Evolutionary conservation across 1,140 invertebrate species (phyloP), one percentile per base, ranked within the genome.

Genomic region (Microplitis mediator): DNA sequence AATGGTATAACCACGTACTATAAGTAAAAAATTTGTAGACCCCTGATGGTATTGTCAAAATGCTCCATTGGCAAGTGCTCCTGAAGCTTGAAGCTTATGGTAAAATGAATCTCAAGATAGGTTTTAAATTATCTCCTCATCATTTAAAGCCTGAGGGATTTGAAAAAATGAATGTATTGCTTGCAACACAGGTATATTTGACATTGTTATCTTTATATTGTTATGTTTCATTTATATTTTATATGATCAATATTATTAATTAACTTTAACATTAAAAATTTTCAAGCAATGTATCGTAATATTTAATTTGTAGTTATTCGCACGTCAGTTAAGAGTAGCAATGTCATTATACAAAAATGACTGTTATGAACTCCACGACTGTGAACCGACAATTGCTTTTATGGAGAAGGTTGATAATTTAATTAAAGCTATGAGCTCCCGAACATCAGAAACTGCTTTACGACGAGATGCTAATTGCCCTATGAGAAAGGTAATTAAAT

Each of bases 181-280:
- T 72, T n/a, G 74, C 69, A 35, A 68, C 56, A 35, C 16, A 75
- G 52, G 69, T 72, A 72, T 31, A 13, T 39, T 39, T 39, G 4
- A 39, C 13, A 13, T 64, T 13, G 2, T 34, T 3, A 64, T 36
- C 4, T 64, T 3, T 4, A 34, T 4, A 36, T 14, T 13, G n/a
- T 5, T 8, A 14, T 56, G 23, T 31, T 31, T 31, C 3, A 14
- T 5, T 16, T 39, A 39, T 39, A 6, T 39, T 39, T 45, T 39
- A 6, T 3, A 39, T 39, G 8, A 6, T 39, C 36, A 9, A 6
- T 39, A 39, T 0, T 6, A 39, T 39, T 39, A 39, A 39, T 39
- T 39, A 6, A 6, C 36, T 23, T 23, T 23, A 0, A 23, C 1
- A 0, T 23, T 23, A 23, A 23, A 23, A 23, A 23, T 23, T 52